Evolutionary conservation across 2,113 vertebrate genomes (phyloP).

Genomic region (Phyllostomus hastatus): DNA sequence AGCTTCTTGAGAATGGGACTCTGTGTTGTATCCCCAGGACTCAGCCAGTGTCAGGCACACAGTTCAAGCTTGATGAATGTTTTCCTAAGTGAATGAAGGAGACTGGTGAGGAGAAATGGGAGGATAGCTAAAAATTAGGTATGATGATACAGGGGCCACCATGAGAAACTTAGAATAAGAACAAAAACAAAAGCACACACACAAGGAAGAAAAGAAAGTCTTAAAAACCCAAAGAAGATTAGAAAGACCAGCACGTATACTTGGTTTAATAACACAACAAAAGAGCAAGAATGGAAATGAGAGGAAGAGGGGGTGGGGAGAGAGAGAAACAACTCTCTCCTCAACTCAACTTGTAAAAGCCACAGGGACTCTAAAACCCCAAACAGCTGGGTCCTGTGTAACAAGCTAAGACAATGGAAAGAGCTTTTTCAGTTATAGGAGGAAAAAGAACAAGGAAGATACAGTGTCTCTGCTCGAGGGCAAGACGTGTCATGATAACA

Average conservation of each 20-base stretch:
- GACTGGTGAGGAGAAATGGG: not conserved
- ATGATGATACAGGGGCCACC: not conserved
- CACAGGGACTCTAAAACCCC: not conserved
- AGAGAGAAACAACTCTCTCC: not conserved
- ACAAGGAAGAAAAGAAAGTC: not conserved
- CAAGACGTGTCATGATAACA: not conserved
- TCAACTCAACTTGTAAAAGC: not conserved
- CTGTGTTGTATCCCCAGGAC: not conserved
- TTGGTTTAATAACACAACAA: not conserved
- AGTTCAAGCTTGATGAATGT: not conserved
- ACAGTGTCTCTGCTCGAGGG: not conserved
- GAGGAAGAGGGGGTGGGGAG: not conserved
- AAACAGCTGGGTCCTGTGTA: not conserved
- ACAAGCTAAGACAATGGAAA: not conserved
- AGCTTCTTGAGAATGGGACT: not conserved
- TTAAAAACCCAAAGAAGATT: not conserved
- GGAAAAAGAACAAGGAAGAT: not conserved
- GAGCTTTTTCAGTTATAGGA: not conserved
- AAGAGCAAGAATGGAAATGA: not conserved
- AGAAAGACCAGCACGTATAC: not conserved
- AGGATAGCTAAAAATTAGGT: not conserved
- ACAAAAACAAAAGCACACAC: not conserved
- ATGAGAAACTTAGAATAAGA: not conserved
- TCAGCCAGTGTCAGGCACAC: not conserved
- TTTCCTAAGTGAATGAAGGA: not conserved